Evolutionary conservation across 30 jellyfish, hydroid and myxozoan genomes (phyloP).

Genomic region (Morbakka virulenta): DNA sequence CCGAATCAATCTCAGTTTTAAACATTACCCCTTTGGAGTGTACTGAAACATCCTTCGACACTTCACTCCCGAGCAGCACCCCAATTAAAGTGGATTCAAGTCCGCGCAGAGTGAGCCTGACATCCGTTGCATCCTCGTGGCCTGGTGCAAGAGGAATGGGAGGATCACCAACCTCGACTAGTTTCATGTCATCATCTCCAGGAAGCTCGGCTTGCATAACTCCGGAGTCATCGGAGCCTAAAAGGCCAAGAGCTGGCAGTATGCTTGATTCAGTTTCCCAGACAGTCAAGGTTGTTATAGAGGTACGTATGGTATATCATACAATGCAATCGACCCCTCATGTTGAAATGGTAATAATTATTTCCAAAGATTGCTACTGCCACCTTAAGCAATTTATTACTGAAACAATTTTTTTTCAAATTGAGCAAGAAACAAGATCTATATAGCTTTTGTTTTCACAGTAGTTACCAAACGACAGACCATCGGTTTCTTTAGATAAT

Average conservation of each 20-base stretch:
- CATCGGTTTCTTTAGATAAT: no score
- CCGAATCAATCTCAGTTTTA: conserved; percentile 13
- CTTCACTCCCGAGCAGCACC: conserved; percentile 88
- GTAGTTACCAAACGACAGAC: no score
- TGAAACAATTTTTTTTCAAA: neutral
- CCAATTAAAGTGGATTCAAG: conserved; percentile 73
- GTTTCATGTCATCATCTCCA: conserved; percentile 79
- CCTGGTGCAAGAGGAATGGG: conserved; percentile 92
- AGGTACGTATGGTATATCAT: conserved; percentile 45
- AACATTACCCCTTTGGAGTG: no score
- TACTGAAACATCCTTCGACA: conserved; percentile 25
- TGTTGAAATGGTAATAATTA: no score
- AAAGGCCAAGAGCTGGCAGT: conserved; percentile 91
- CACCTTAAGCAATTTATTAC: neutral
- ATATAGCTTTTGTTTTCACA: no score
- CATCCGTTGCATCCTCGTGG: conserved; percentile 93
- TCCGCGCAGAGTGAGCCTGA: conserved; percentile 34
- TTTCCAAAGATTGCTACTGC: neutral
- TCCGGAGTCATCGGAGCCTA: conserved; percentile 83
- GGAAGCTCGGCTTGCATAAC: conserved; percentile 86
- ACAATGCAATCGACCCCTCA: neutral
- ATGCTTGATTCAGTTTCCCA: conserved; percentile 81
- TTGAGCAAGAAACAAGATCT: no score
- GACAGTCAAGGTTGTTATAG: conserved; percentile 86
- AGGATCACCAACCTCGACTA: conserved; percentile 58